These are phyloP conservation scores for Alcedo atthis DNA, from an alignment of 2,797 vertebrate genomes.

Conservation along the genomic window DNA sequence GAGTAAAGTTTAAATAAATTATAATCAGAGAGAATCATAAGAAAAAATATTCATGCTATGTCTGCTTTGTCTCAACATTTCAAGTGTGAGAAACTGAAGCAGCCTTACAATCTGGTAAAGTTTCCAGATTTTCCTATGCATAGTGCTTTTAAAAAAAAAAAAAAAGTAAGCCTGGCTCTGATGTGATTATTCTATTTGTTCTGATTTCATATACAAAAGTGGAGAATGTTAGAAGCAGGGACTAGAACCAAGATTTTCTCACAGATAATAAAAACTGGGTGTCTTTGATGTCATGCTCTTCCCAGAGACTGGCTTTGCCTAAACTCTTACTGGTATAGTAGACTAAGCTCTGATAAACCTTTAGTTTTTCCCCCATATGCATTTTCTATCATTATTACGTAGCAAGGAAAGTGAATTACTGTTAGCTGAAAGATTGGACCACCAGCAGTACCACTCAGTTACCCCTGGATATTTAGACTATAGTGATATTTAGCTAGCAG, in stretches of 20 bases:
- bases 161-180: background rate
- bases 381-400: background rate
- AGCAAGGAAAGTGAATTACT: background rate
- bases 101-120: slow-evolving; percentile 25
- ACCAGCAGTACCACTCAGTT: background rate
- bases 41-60: background rate
- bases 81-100: slow-evolving; percentile 6
- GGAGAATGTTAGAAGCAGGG: background rate
- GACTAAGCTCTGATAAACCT: background rate
- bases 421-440: background rate
- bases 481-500: background rate
- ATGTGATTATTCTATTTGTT: slow-evolving; percentile 16
- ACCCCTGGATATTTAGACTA: background rate
- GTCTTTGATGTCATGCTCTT: background rate
- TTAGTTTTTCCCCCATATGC: background rate
- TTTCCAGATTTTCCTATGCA: background rate
- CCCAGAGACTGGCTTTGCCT: background rate
- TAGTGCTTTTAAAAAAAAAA: background rate
- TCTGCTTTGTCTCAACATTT: slow-evolving; percentile 13
- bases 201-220: background rate
- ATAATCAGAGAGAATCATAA: background rate
- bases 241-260: background rate
- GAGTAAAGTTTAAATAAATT: background rate
- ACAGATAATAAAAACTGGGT: background rate
- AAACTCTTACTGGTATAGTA: background rate